phyloP scores from a whole-genome alignment of 1,140 invertebrate species.

The Phenacoccus solenopsis region DNA sequence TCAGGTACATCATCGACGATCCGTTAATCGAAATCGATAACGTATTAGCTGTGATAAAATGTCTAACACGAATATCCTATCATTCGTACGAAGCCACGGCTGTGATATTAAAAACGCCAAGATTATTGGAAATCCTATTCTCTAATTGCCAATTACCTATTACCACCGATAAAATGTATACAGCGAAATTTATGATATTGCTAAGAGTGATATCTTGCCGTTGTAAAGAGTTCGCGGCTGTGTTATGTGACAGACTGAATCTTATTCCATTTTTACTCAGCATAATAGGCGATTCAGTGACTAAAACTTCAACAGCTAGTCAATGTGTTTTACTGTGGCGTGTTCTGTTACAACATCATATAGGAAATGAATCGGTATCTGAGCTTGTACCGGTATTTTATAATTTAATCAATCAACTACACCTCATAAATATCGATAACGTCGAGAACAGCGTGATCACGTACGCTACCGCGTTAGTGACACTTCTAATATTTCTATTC shows the following conservation, averaged over 20 bases:
- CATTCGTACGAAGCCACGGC: constrained; percentile 46
- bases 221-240: constrained; percentile 32
- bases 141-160: constrained; percentile 21
- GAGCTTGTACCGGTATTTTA: background rate
- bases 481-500: background rate
- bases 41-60: constrained; percentile 52
- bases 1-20: constrained; percentile 52
- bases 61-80: constrained; percentile 51
- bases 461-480: background rate
- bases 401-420: background rate
- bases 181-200: constrained; percentile 33
- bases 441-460: background rate
- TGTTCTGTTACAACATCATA: constrained; percentile 35
- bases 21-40: constrained; percentile 48
- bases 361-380: constrained; percentile 31
- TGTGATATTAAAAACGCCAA: constrained; percentile 36
- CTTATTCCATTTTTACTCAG: constrained; percentile 27
- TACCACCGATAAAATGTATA: background rate
- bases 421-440: background rate
- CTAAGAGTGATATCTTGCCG: constrained; percentile 33
- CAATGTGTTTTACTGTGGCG: constrained; percentile 34
- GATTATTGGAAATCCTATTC: constrained; percentile 21
- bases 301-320: background rate
- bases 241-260: constrained; percentile 29
- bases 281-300: constrained; percentile 23